Evolutionary conservation across 2,888 invertebrate genomes (phyloP).

Genomic region (Encarsia formosa): DNA sequence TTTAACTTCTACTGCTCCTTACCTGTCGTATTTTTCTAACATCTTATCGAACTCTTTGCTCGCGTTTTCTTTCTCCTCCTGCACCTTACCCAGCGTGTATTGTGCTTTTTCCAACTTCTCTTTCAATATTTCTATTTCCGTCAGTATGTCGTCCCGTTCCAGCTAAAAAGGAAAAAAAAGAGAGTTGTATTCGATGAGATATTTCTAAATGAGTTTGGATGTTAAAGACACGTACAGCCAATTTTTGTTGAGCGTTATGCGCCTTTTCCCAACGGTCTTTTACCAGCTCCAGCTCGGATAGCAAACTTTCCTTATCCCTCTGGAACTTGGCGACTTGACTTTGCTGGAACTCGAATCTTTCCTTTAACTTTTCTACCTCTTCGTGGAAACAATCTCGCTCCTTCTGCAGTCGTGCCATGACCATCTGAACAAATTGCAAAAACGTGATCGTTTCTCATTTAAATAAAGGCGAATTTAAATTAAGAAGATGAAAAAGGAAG

Average conservation of each 20-base stretch:
- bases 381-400: conserved; percentile 80
- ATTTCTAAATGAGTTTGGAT: background rate
- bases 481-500: background rate
- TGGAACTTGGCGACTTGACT: conserved; percentile 78
- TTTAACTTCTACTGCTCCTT: too few species aligned
- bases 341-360: conserved; percentile 76
- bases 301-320: conserved; percentile 78
- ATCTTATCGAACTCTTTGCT: conserved; percentile 90
- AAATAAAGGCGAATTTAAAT: background rate
- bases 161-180: conserved; percentile 56
- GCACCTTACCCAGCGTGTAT: conserved; percentile 74
- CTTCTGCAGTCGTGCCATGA: conserved; percentile 77
- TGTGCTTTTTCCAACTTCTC: conserved; percentile 87
- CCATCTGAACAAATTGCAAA: conserved; percentile 59
- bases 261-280: conserved; percentile 87
- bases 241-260: conserved; percentile 76
- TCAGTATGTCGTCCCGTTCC: conserved; percentile 80
- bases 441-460: background rate
- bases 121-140: conserved; percentile 81
- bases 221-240: conserved; percentile 59
- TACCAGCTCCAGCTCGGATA: conserved; percentile 80
- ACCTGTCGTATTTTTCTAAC: conserved; percentile 88
- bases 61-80: conserved; percentile 82
- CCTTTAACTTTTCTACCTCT: conserved; percentile 76
- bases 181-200: background rate